Evolutionary conservation across 2,888 invertebrate species (phyloP), one percentile per base, ranked within the genome.

Genomic region (Archips xylosteana): DNA sequence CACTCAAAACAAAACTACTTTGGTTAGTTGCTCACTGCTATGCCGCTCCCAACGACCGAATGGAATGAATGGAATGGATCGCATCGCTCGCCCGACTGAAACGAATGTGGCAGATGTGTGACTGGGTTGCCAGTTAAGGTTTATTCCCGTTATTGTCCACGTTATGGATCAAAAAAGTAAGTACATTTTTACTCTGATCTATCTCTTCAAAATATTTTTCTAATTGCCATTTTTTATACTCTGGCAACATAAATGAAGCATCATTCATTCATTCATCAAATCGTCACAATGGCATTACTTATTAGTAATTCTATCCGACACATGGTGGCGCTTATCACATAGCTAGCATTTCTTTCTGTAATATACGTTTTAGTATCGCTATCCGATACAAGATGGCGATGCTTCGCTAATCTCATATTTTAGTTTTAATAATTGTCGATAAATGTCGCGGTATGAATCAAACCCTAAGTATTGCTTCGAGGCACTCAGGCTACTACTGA

Each of bases 1-100:
- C 2, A 49, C 10, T 47, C 77, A 77, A 77, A 79, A 77, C 74
- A 75, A 76, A 74, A 23, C 23, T 23, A 23, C 23, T 23, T 23
- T 23, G 1, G 23, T 23, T 23, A 23, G 23, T 23, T 23, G 23
- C 23, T 23, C 23, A 23, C 66, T 67, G 34, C 13, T n/a, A 32
- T 10, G 66, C 66, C 72, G 68, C 72, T 73, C 72, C 72, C 68
- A 59, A 2, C 6, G n/a, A 49, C 36, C 42, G 63, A 65, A 71
- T 54, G 71, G 45, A 70, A 70, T 49, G 57, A 60, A 32, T 12
- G 71, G 10, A 39, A 39, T 39, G 49, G n/a, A n/a, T 49, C 15
- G 51, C 51, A 51, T 62, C 47, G 36, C 23, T 62, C 47, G 36
- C 23, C 9, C 57, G 54, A 67, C 54, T 12, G 45, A 3, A 45